Percentiles rank a stretch among this genome's conserved stretches.
Evolutionary conservation across 2,888 invertebrate genomes (phyloP).

Genomic region (Drosophila parthenogenetica): DNA sequence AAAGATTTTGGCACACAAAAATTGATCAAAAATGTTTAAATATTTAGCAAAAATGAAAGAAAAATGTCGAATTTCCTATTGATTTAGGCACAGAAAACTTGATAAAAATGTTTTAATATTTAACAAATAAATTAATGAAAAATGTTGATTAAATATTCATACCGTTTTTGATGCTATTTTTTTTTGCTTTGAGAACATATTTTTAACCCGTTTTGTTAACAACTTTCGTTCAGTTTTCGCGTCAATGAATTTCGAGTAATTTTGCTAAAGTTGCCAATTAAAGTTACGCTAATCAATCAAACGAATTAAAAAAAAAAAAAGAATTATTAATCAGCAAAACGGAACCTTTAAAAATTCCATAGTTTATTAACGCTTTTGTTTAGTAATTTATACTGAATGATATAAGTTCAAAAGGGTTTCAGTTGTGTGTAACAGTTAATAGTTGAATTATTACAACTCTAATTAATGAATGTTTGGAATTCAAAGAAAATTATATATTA

Average conservation of each 20-base stretch:
- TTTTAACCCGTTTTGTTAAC: too few species aligned
- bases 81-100: background rate
- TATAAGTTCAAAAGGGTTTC: background rate
- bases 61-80: too few species aligned
- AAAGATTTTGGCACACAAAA: background rate
- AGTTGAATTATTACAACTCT: background rate
- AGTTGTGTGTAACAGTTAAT: background rate
- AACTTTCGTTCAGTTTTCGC: too few species aligned
- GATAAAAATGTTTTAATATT: background rate
- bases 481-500: background rate
- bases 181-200: too few species aligned
- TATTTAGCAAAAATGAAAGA: background rate
- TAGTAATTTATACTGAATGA: conserved; percentile 1
- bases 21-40: background rate
- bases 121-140: background rate
- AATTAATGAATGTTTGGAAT: conserved; percentile 11
- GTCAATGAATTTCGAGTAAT: too few species aligned
- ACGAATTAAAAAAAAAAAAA: background rate
- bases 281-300: background rate
- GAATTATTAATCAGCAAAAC: background rate
- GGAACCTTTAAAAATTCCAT: conserved; percentile 1
- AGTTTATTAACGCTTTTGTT: background rate
- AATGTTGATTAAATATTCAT: background rate
- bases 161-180: background rate
- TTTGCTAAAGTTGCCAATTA: background rate